These are phyloP conservation scores for Leucoptera coffeella DNA, from an alignment of 2,888 invertebrate species.

Conservation along the genomic window DNA sequence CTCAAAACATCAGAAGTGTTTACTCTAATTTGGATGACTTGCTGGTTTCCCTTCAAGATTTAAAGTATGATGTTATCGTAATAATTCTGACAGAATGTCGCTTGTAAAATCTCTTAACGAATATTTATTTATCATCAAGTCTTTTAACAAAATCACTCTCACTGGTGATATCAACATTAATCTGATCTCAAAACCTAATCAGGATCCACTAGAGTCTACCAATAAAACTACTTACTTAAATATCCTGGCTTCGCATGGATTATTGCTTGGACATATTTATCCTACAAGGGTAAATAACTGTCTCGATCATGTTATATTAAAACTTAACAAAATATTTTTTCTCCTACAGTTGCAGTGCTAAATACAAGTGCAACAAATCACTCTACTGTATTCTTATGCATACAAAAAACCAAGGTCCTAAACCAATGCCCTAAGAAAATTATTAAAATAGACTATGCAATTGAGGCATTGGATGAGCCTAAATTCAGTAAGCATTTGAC, in stretches of 20 bases:
- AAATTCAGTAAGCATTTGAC: too few relatives aligned
- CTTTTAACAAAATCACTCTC: neutral
- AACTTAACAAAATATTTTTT: constrained; percentile 3
- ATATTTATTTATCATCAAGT: constrained; percentile 1
- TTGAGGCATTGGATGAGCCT: too few relatives aligned
- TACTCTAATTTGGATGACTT: constrained; percentile 7
- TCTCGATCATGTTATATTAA: constrained; percentile 5
- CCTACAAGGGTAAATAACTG: constrained; percentile 5
- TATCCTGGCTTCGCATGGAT: constrained; percentile 2
- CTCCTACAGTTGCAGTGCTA: too few relatives aligned
- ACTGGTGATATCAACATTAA: constrained; percentile 2
- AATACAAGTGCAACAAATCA: too few relatives aligned
- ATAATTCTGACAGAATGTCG: constrained; percentile 7
- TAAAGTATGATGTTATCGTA: constrained; percentile 6
- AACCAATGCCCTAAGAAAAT: too few relatives aligned
- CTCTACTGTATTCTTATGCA: too few relatives aligned
- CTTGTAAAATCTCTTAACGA: neutral
- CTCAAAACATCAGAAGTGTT: too few relatives aligned
- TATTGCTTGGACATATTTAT: constrained; percentile 4
- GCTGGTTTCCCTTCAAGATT: constrained; percentile 3
- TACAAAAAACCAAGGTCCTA: too few relatives aligned
- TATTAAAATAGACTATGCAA: too few relatives aligned
- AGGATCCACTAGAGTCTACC: neutral
- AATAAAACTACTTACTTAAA: constrained; percentile 1
- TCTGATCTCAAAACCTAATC: neutral